These are phyloP conservation scores for Pelobates cultripes DNA, from an alignment of 2,797 vertebrate species.

Conservation along the genomic window DNA sequence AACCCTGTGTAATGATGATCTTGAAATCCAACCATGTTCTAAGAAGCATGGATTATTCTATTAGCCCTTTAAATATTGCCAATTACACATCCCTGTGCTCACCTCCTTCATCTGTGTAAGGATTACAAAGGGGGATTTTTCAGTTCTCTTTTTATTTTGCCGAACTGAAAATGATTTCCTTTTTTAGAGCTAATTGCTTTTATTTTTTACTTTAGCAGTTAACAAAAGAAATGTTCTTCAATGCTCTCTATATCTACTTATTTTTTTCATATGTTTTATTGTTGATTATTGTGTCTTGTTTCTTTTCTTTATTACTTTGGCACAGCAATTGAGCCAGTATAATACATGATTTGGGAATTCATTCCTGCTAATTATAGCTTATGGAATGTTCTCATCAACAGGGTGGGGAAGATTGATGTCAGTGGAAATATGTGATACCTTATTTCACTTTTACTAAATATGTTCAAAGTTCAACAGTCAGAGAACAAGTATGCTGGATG, in stretches of 20 bases:
- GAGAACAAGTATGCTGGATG: constrained; percentile 55
- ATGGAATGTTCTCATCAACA: constrained; percentile 73
- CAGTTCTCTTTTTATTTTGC: not conserved
- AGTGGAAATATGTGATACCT: constrained; percentile 67
- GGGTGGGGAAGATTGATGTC: constrained; percentile 76
- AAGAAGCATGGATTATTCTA: too few species aligned
- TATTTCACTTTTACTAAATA: constrained; percentile 67
- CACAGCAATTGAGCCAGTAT: constrained; percentile 27
- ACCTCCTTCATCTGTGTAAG: too few species aligned
- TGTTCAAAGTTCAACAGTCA: constrained; percentile 69
- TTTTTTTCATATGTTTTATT: not conserved
- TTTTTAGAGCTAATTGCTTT: constrained; percentile 15
- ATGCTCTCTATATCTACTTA: constrained; percentile 1
- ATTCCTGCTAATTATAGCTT: constrained; percentile 64
- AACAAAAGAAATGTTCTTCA: not conserved
- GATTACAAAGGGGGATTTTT: not conserved
- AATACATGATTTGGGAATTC: constrained; percentile 65
- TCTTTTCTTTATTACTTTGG: not conserved
- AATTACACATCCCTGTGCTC: too few species aligned
- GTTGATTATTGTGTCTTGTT: too few species aligned
- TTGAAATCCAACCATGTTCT: too few species aligned
- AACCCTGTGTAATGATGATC: too few species aligned
- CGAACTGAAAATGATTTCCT: not conserved
- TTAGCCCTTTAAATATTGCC: too few species aligned
- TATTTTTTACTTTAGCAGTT: not conserved